Base-by-base conservation (phyloP, 2,888 invertebrate genomes). In the Pyrocoelia pectoralis region DNA sequence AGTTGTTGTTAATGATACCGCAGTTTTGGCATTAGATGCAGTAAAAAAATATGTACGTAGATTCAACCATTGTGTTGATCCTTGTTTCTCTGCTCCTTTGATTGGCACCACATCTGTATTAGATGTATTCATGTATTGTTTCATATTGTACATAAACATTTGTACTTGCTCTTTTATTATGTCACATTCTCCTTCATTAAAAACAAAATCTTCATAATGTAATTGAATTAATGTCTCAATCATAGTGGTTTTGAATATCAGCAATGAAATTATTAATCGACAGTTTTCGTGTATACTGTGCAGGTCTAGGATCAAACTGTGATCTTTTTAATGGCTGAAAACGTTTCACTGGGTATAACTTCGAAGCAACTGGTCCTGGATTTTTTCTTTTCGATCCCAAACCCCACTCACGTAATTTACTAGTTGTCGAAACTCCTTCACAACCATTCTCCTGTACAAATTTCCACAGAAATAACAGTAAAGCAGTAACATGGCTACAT, bases 401-500 rank as follows among this genome's bases (percentile, higher is more conserved):
- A 8, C 54, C 54, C 19, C 54, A 54, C 8, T 41, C 2, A n/a
- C 19, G 18, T 10, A 54, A 15, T 12, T 41, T 54, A 13, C 54
- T 41, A 3, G 54, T 54, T 6, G 38, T 17, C 8, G 54, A 1
- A n/a, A 19, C 1, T 1, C 12, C 18, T 12, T 54, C 17, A n/a
- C 29, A 17, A 15, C 53, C 54, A 54, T 54, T 4, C 17, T 54
- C 54, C 8, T 41, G 5, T 2, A 19, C 24, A 54, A 54, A 54
- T 12, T 54, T 54, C 8, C 17, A 6, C 12, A 54, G 14, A 40
- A 54, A 54, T 2, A 54, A 9, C 8, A 54, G 13, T 4, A 17
- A 15, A 1, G 54, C 54, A 41, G 40, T 41, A 41, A 54, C 40
- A 14, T 54, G 54, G 13, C 54, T 54, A 13, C 54, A 54, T 41